These are phyloP conservation scores for Propithecus perrieri DNA, from an alignment of 2,797 vertebrate species.

Conservation along the genomic window DNA sequence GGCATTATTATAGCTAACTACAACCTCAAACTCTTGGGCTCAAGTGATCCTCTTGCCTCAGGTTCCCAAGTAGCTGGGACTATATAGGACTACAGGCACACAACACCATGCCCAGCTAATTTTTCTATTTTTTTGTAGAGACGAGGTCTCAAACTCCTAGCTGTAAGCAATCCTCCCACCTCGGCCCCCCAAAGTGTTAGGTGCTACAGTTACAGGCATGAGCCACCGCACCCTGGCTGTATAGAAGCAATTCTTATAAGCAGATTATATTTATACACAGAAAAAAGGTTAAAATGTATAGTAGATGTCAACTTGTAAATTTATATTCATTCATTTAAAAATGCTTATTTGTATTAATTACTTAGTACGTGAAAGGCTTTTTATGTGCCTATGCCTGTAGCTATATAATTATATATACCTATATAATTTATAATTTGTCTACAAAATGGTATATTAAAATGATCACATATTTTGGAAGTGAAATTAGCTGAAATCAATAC, in stretches of 20 bases:
- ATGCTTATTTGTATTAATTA: slow-evolving; percentile 3
- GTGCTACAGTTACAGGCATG: not conserved
- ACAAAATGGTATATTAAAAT: not conserved
- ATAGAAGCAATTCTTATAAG: slow-evolving; percentile 5
- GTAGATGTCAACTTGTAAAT: not conserved
- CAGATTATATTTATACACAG: not conserved
- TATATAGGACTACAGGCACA: not conserved
- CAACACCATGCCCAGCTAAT: not conserved
- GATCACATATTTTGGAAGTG: not conserved
- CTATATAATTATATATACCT: not conserved
- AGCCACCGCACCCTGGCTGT: not conserved
- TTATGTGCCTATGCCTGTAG: not conserved
- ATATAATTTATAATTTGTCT: not conserved
- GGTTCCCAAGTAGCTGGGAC: not conserved
- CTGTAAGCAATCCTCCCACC: not conserved
- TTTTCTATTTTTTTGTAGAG: not conserved
- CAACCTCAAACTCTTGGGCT: not conserved
- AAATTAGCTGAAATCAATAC: slow-evolving; percentile 42
- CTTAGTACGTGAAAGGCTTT: not conserved
- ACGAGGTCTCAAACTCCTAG: not conserved
- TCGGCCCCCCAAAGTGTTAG: not conserved
- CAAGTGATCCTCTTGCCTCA: not conserved
- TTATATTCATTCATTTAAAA: not conserved
- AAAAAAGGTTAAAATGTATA: not conserved
- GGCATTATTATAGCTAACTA: not conserved